Conservation (phyloP, 2,888 invertebrate species). For the Tipula unca region DNA sequence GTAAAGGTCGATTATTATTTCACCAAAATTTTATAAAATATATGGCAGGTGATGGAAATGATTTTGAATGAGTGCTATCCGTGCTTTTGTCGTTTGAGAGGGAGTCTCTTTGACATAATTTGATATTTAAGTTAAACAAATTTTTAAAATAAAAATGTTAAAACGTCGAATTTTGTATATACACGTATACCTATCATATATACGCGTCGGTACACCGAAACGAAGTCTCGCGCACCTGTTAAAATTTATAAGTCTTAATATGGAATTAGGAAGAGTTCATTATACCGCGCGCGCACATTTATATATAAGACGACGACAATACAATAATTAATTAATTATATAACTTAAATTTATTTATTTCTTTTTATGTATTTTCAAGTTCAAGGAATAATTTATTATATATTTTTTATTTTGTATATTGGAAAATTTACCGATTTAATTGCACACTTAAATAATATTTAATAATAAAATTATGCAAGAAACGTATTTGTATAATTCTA, state of each 20-base stretch:
- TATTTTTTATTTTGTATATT: background rate
- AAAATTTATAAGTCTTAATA: background rate
- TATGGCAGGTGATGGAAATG: background rate
- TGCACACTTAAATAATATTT: background rate
- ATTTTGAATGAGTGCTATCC: background rate
- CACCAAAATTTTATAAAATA: background rate
- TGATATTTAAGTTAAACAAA: too few species aligned
- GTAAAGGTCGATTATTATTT: background rate
- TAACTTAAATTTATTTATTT: background rate
- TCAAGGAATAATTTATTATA: background rate
- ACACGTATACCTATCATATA: background rate
- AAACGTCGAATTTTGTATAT: too few species aligned
- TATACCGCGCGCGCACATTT: background rate
- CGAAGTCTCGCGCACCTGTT: background rate
- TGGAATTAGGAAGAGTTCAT: background rate
- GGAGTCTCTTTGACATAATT: background rate
- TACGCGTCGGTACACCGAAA: background rate
- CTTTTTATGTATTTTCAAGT: background rate
- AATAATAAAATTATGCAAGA: background rate
- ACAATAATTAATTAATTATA: constrained; percentile 1
- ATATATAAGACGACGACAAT: background rate
- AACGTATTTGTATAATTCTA: background rate
- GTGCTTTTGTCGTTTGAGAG: background rate
- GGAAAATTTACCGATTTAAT: constrained; percentile 9
- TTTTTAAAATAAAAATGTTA: too few species aligned